phyloP scores from a whole-genome alignment of 2,113 vertebrate genomes.

The Setophaga kirtlandii region DNA sequence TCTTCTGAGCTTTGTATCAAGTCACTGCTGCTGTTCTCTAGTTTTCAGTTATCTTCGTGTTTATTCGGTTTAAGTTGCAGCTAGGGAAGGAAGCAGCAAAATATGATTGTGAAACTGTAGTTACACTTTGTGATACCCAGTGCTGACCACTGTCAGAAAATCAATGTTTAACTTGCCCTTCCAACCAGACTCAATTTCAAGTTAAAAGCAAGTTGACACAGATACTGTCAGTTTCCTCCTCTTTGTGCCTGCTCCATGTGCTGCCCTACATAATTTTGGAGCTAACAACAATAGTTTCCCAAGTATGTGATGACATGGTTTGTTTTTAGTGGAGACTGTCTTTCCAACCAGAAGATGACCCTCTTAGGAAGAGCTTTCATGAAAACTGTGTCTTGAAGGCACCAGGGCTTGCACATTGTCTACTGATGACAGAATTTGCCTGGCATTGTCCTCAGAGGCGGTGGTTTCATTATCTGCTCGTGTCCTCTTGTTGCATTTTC shows the following conservation, averaged over 20 bases:
- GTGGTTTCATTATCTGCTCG: neutral
- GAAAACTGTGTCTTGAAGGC: neutral
- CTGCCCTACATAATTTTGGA: neutral
- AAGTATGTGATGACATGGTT: neutral
- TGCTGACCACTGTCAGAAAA: constrained; percentile 2
- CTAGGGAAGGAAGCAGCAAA: neutral
- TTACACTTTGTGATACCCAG: neutral
- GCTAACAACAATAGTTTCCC: neutral
- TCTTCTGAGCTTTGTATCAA: neutral
- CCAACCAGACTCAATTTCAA: constrained; percentile 15
- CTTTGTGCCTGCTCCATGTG: neutral
- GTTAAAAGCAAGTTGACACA: constrained; percentile 13
- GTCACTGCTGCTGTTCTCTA: neutral
- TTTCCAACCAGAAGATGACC: neutral
- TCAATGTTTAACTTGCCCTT: constrained; percentile 59
- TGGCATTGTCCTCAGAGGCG: neutral
- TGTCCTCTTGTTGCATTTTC: fast-evolving
- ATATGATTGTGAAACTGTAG: constrained; percentile 13
- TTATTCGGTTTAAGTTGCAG: neutral
- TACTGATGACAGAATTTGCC: neutral
- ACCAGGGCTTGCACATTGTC: neutral
- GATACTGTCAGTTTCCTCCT: neutral
- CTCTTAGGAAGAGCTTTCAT: neutral
- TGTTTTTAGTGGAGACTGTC: neutral
- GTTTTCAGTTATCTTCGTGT: neutral